Evolutionary conservation across 2,888 invertebrate species (phyloP).

Genomic region (Lepidocyrtinus sp.): DNA sequence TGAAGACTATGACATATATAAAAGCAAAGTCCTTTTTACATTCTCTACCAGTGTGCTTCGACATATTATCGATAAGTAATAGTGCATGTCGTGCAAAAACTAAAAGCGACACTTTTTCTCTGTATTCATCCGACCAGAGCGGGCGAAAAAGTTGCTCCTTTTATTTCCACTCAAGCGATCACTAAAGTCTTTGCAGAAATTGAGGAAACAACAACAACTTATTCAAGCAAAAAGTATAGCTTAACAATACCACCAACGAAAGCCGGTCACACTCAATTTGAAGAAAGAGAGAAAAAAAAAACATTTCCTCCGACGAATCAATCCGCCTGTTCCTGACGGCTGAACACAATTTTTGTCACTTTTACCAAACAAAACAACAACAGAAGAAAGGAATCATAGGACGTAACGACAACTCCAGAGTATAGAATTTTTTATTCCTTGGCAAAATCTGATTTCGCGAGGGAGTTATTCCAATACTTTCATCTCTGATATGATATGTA

Average conservation of each 20-base stretch:
- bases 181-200: not conserved
- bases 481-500: not conserved
- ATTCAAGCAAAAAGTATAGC: constrained; percentile 13
- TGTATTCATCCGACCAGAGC: not conserved
- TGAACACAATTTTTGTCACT: constrained; percentile 39
- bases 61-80: constrained; percentile 50
- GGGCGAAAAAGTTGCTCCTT: not conserved
- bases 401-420: not conserved
- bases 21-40: not conserved
- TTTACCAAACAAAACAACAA: not conserved
- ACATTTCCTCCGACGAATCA: constrained; percentile 25
- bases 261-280: constrained; percentile 52
- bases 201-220: not conserved
- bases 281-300: constrained; percentile 28
- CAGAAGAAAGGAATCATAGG: constrained; percentile 20
- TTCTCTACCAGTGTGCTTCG: constrained; percentile 10
- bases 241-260: not conserved
- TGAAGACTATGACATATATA: not conserved
- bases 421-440: not conserved
- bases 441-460: not conserved
- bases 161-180: not conserved
- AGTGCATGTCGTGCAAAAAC: constrained; percentile 47
- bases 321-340: constrained; percentile 31
- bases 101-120: constrained; percentile 38
- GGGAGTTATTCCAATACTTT: not conserved